Percentiles rank a stretch among this genome's conserved stretches.
Evolutionary conservation across 2,113 vertebrate species (phyloP).

Genomic region (Hyaena hyaena): DNA sequence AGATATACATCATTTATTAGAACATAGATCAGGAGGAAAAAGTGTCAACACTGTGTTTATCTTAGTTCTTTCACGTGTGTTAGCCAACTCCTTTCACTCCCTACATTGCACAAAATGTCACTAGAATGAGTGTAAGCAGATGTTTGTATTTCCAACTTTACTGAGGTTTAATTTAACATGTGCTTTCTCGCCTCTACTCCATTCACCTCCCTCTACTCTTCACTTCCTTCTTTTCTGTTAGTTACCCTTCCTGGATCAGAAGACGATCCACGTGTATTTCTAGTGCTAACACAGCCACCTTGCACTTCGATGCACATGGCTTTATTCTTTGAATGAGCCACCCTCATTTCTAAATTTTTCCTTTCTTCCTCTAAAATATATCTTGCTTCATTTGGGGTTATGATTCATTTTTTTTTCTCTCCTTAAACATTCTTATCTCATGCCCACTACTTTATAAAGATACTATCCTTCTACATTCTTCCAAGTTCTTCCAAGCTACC

Average conservation of each 20-base stretch:
- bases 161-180: neutral
- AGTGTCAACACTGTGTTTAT: neutral
- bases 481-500: neutral
- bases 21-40: neutral
- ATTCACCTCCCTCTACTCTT: neutral
- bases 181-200: neutral
- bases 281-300: neutral
- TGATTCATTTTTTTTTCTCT: neutral
- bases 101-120: neutral
- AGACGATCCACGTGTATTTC: neutral
- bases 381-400: neutral
- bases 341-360: neutral
- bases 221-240: neutral
- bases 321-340: neutral
- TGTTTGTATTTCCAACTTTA: neutral
- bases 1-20: neutral
- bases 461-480: neutral
- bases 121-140: neutral
- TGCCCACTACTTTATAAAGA: neutral
- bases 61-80: neutral
- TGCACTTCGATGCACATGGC: neutral
- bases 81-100: neutral
- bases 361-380: neutral
- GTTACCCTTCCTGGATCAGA: neutral
- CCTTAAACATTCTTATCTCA: neutral